A percentile compares a stretch with the other conserved stretches of the same genome.
phyloP scores from a whole-genome alignment of 2,113 vertebrate species.

The Saguinus imperator region DNA sequence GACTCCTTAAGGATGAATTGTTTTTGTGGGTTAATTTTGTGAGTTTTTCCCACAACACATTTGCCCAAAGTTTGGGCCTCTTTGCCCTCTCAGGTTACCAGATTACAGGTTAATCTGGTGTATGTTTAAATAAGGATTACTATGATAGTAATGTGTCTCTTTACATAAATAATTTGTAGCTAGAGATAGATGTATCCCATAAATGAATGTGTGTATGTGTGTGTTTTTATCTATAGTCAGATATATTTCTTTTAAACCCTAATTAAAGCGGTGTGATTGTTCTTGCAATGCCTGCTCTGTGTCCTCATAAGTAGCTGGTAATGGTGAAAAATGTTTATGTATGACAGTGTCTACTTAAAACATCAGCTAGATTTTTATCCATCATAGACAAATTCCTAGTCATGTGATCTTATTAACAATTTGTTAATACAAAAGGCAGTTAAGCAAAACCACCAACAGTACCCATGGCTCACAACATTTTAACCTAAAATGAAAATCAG shows the following conservation, averaged over 20 bases:
- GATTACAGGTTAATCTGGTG: not conserved
- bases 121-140: not conserved
- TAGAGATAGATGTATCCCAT: not conserved
- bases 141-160: not conserved
- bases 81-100: not conserved
- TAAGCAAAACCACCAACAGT: slow-evolving; percentile 20
- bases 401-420: not conserved
- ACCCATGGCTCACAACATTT: not conserved
- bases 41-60: not conserved
- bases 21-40: not conserved
- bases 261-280: not conserved
- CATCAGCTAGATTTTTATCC: not conserved
- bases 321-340: slow-evolving; percentile 3
- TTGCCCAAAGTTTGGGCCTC: not conserved
- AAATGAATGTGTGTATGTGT: not conserved
- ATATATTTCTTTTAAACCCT: not conserved
- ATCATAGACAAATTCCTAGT: not conserved
- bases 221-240: not conserved
- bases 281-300: not conserved
- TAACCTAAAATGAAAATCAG: slow-evolving; percentile 47
- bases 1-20: not conserved
- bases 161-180: not conserved
- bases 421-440: slow-evolving; percentile 11
- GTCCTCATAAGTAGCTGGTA: not conserved
- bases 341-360: not conserved